phyloP scores from a whole-genome alignment of 35 echinoderm and acorn worm species.

The Chiridota heheva region DNA sequence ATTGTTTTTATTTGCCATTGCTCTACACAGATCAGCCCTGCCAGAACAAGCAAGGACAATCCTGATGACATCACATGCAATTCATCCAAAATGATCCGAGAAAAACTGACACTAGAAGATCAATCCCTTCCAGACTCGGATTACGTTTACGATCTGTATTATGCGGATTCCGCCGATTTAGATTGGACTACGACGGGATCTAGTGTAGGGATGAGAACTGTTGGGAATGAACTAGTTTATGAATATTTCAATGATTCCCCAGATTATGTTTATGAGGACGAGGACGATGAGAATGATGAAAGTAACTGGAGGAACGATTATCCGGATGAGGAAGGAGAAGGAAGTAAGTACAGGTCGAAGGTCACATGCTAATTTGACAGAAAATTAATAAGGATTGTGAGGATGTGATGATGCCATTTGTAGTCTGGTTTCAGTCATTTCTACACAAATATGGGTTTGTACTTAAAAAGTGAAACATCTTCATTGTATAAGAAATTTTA shows the following conservation, averaged over 20 bases:
- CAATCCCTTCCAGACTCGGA: slow-evolving; percentile 41
- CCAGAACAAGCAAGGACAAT: too few relatives aligned
- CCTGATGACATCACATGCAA: slow-evolving; percentile 80
- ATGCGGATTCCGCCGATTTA: slow-evolving; percentile 64
- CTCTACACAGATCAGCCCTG: too few relatives aligned
- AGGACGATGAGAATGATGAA: slow-evolving; percentile 90
- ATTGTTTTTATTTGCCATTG: too few relatives aligned
- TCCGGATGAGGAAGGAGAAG: slow-evolving; percentile 85
- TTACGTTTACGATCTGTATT: slow-evolving; percentile 96
- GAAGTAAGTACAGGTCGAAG: slow-evolving; percentile 49
- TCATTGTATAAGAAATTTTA: not conserved
- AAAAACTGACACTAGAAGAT: slow-evolving; percentile 81
- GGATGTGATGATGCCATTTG: not conserved
- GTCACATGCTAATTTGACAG: not conserved
- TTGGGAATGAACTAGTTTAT: slow-evolving; percentile 63
- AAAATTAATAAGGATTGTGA: not conserved
- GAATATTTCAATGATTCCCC: slow-evolving; percentile 47
- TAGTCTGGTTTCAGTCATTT: not conserved
- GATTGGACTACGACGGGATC: slow-evolving; percentile 34
- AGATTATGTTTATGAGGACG: slow-evolving; percentile 53
- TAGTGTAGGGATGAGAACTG: slow-evolving; percentile 20
- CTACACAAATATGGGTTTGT: not conserved
- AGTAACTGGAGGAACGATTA: slow-evolving; percentile 95
- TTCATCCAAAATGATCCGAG: slow-evolving; percentile 79
- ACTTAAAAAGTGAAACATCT: not conserved